Conservation (phyloP, 2,113 vertebrate genomes). For the Pangasianodon hypophthalmus region DNA sequence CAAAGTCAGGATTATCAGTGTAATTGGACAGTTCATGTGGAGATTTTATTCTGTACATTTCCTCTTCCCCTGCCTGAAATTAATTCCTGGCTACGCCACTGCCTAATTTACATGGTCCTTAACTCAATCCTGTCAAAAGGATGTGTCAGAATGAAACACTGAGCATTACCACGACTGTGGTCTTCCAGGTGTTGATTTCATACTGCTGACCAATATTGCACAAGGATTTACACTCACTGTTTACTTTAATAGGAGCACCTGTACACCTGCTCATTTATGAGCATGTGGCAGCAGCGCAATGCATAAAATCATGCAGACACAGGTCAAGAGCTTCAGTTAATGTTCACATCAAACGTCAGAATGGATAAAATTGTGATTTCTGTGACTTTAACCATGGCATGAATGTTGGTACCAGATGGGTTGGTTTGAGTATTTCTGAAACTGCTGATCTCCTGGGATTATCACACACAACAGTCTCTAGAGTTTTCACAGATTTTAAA, state of each 20-base stretch:
- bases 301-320: background rate
- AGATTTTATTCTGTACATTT: background rate
- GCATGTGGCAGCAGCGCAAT: no score
- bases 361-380: background rate
- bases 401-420: background rate
- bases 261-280: no score
- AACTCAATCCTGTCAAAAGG: background rate
- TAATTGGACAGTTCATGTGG: background rate
- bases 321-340: background rate
- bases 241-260: no score
- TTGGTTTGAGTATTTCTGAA: background rate
- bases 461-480: background rate
- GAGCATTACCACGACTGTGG: background rate
- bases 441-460: background rate
- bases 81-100: background rate
- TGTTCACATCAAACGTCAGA: background rate
- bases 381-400: background rate
- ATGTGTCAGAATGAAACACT: background rate
- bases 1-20: background rate
- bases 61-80: background rate
- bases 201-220: background rate
- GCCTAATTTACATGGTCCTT: background rate
- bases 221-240: background rate
- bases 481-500: background rate
- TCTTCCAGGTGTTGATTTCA: background rate